phyloP scores from a whole-genome alignment of 2,797 vertebrate genomes.

The Pangasius krempfi region DNA sequence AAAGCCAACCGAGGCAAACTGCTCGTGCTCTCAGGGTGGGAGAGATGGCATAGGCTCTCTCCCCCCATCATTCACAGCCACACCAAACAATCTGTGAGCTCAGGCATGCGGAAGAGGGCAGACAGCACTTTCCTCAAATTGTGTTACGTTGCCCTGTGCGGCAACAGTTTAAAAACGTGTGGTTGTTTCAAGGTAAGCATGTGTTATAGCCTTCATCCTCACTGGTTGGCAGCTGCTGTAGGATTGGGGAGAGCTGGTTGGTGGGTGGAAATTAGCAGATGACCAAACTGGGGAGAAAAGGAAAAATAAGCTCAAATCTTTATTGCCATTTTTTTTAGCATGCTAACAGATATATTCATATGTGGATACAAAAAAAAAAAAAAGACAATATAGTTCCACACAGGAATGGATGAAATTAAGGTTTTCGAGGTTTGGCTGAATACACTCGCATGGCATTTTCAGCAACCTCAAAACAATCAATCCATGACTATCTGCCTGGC shows the following conservation, averaged over 20 bases:
- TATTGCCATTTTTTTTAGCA: background rate
- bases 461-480: background rate
- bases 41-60: background rate
- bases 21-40: background rate
- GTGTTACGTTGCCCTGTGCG: background rate
- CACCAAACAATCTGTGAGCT: background rate
- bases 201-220: background rate
- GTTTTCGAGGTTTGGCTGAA: background rate
- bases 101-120: background rate
- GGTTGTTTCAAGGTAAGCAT: background rate
- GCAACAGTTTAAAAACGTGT: background rate
- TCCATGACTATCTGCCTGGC: constrained; percentile 30
- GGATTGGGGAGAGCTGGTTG: background rate
- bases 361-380: background rate
- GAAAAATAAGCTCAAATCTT: background rate
- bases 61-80: background rate
- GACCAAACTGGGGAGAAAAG: background rate
- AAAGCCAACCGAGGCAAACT: background rate
- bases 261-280: background rate
- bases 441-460: background rate
- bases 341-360: background rate
- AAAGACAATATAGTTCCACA: background rate
- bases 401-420: background rate
- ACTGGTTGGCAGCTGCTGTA: background rate
- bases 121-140: background rate